Conservation (phyloP, 2,113 vertebrate genomes). For the Poeciliopsis prolifica region DNA sequence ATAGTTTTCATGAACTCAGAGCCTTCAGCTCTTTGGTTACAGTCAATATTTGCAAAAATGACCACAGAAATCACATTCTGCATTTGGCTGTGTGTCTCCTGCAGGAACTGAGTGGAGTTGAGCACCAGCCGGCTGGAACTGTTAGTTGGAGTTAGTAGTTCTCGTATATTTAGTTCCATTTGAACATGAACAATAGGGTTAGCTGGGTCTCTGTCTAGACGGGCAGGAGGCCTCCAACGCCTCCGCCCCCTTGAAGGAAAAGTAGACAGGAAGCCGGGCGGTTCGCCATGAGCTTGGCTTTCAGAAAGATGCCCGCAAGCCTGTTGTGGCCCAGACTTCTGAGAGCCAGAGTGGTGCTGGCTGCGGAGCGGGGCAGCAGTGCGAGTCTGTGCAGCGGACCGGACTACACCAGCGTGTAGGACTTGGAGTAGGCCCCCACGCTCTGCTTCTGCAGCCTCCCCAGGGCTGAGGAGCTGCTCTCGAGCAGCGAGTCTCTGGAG, state of each 20-base stretch:
- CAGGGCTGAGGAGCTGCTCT: constrained; percentile 93
- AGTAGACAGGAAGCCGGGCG: constrained; percentile 54
- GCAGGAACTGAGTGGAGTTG: constrained; percentile 44
- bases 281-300: constrained; percentile 59
- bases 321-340: constrained; percentile 55
- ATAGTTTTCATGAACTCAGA: constrained; percentile 66
- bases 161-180: constrained; percentile 59
- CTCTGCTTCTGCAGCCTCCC: constrained; percentile 95
- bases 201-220: constrained; percentile 65
- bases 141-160: constrained; percentile 77
- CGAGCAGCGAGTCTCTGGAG: constrained; percentile 96
- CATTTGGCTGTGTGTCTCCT: constrained; percentile 41
- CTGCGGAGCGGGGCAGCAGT: constrained; percentile 49
- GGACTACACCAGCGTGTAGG: constrained; percentile 95
- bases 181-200: constrained; percentile 67
- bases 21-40: constrained; percentile 50
- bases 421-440: constrained; percentile 93
- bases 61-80: constrained; percentile 56
- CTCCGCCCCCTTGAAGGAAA: constrained; percentile 43
- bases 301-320: constrained; percentile 55
- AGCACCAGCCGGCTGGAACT: constrained; percentile 70
- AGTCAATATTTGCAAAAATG: constrained; percentile 66
- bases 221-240: constrained; percentile 11
- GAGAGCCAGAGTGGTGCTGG: constrained; percentile 50
- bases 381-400: constrained; percentile 52